Conservation (phyloP, 2,113 vertebrate species). For the Emydura subglobosa region DNA sequence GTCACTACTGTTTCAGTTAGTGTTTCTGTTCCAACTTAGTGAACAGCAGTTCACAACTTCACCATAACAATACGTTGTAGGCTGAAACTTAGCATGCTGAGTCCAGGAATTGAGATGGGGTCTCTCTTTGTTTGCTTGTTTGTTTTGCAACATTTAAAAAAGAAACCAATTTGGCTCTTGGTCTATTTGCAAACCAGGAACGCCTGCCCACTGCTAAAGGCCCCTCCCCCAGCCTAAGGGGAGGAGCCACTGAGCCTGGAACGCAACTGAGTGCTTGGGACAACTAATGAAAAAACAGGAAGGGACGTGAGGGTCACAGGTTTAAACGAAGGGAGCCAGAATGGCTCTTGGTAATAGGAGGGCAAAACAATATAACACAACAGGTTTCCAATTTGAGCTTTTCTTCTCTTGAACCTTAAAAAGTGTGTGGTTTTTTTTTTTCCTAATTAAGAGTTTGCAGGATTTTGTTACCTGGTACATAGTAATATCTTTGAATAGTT, state of each 20-base stretch:
- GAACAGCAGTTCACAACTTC: background rate
- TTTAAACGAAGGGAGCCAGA: too few relatives aligned
- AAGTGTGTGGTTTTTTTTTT: background rate
- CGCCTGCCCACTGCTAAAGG: too few relatives aligned
- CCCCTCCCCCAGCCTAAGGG: too few relatives aligned
- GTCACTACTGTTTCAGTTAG: background rate
- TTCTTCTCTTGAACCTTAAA: background rate
- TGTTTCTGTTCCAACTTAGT: background rate
- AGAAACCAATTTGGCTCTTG: background rate
- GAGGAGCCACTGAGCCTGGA: too few relatives aligned
- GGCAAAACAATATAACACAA: background rate
- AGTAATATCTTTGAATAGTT: background rate
- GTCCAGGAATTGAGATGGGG: background rate
- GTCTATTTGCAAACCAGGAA: too few relatives aligned
- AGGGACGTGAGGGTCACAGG: too few relatives aligned
- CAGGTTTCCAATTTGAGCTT: background rate
- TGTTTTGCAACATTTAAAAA: background rate
- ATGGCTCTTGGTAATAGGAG: background rate
- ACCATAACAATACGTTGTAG: background rate
- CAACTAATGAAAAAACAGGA: too few relatives aligned
- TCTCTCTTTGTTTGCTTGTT: background rate
- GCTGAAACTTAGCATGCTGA: background rate
- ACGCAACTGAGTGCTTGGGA: too few relatives aligned
- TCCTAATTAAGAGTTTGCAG: background rate
- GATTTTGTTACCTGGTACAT: background rate